phyloP scores from a whole-genome alignment of 2,113 vertebrate genomes.

The Oreochromis tanganicae region DNA sequence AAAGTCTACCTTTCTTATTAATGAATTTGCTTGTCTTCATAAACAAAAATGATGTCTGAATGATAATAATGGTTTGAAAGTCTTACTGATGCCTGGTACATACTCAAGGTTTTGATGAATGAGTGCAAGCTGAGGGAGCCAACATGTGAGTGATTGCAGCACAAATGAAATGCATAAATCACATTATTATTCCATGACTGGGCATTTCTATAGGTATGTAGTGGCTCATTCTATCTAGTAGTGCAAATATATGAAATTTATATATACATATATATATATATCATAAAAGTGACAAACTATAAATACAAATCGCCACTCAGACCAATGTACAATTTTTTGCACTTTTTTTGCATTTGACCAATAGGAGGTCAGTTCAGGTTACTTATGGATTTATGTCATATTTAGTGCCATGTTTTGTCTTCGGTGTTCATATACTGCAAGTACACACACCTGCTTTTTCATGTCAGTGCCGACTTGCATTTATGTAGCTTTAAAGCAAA shows the following conservation, averaged over 20 bases:
- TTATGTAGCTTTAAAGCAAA: not conserved
- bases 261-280: not conserved
- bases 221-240: not conserved
- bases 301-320: not conserved
- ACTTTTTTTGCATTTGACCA: not conserved
- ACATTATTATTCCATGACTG: not conserved
- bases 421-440: not conserved
- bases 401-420: not conserved
- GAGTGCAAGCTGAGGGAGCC: not conserved
- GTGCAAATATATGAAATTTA: not conserved
- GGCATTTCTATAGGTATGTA: not conserved
- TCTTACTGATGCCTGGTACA: not conserved
- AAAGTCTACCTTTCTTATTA: not conserved
- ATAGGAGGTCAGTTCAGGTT: not conserved
- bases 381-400: not conserved
- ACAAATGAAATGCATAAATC: not conserved
- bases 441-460: not conserved
- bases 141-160: not conserved
- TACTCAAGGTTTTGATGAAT: not conserved
- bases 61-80: not conserved
- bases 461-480: not conserved
- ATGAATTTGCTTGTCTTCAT: not conserved
- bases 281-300: not conserved
- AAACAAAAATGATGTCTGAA: not conserved
- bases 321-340: not conserved